Evolutionary conservation across 2,113 vertebrate genomes (phyloP).

Genomic region (Tringa solitaria): DNA sequence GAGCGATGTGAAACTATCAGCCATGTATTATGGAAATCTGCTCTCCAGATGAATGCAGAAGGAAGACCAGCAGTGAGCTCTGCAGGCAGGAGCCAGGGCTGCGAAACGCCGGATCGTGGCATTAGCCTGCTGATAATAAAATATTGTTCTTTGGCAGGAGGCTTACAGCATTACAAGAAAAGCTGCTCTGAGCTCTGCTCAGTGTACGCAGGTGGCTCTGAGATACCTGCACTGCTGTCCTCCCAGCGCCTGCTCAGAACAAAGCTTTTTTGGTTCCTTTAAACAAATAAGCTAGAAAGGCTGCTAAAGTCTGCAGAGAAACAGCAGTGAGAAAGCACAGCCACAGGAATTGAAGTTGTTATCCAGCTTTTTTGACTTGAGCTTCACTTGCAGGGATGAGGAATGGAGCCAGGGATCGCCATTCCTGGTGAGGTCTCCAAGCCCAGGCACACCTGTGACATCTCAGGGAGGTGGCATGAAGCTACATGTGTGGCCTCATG

Average conservation of each 20-base stretch:
- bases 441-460: fast-evolving
- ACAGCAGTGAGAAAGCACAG: neutral
- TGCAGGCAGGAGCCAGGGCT: neutral
- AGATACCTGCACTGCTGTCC: neutral
- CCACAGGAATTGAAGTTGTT: neutral
- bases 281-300: neutral
- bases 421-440: neutral
- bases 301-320: neutral
- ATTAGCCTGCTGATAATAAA: neutral
- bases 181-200: neutral
- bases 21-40: neutral
- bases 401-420: neutral
- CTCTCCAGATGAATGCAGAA: neutral
- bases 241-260: neutral
- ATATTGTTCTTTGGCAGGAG: neutral
- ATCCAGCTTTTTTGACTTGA: neutral
- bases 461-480: neutral
- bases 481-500: neutral
- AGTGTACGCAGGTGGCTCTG: fast-evolving
- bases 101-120: fast-evolving
- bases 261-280: neutral
- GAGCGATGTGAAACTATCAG: fast-evolving
- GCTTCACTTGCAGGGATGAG: neutral
- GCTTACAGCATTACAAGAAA: neutral
- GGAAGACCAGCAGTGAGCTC: neutral